A percentile compares a stretch with the other conserved stretches of the same genome.
Evolutionary conservation across 2,888 invertebrate species (phyloP).

Genomic region (Yponomeuta plumbellus): DNA sequence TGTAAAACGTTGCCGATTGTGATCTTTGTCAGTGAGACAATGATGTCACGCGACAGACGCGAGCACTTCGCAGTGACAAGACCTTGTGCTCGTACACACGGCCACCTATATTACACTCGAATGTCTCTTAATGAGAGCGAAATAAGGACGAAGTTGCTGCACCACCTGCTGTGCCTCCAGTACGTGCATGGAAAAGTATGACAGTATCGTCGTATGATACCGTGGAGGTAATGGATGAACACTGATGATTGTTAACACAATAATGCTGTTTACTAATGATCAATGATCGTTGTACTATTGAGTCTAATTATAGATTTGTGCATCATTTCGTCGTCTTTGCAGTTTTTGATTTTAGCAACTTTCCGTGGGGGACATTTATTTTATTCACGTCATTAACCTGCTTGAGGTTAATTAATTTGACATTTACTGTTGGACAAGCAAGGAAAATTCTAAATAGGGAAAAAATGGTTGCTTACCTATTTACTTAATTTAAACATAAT

Average conservation of each 20-base stretch:
- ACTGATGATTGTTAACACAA: too few species aligned
- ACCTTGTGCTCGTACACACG: conserved; percentile 32
- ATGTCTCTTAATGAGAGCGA: background rate
- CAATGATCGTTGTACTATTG: background rate
- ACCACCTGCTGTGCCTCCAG: background rate
- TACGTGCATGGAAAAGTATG: conserved; percentile 7
- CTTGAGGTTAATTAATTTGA: too few species aligned
- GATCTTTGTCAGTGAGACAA: conserved; percentile 48
- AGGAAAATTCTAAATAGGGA: too few species aligned
- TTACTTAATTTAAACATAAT: too few species aligned
- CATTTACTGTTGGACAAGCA: too few species aligned
- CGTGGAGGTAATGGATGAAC: background rate
- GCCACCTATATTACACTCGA: background rate
- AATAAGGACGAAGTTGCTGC: background rate
- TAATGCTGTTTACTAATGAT: background rate
- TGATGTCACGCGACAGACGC: conserved; percentile 51
- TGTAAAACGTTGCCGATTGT: conserved; percentile 66
- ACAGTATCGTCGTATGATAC: background rate
- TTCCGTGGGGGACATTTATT: too few species aligned
- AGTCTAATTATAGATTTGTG: background rate
- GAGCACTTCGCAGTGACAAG: conserved; percentile 32
- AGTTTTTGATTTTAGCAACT: background rate
- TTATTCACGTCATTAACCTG: too few species aligned
- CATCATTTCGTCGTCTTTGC: background rate
- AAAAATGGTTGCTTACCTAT: too few species aligned